Evolutionary conservation across 2,113 vertebrate species (phyloP).

Genomic region (Ciconia stormi): DNA sequence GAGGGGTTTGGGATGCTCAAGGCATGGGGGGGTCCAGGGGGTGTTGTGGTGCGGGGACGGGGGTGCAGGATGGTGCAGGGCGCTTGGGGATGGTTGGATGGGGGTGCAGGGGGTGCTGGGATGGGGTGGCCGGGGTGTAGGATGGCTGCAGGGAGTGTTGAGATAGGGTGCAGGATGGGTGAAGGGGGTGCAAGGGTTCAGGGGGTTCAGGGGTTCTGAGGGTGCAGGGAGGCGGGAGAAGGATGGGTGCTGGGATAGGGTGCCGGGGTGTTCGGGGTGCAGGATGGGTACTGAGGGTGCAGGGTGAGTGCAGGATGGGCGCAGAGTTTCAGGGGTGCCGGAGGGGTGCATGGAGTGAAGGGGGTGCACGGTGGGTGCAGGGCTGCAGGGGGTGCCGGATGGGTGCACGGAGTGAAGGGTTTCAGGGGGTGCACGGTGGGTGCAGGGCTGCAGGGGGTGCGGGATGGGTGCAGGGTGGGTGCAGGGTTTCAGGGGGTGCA

Average conservation of each 20-base stretch:
- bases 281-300: background rate
- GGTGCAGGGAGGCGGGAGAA: background rate
- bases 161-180: too few species aligned
- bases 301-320: background rate
- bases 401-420: too few species aligned
- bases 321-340: background rate
- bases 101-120: background rate
- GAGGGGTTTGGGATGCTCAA: background rate
- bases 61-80: background rate
- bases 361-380: background rate
- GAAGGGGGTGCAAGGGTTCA: too few species aligned
- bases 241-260: background rate
- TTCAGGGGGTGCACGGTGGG: too few species aligned
- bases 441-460: background rate
- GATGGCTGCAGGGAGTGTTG: background rate
- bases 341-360: background rate
- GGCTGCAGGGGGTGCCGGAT: too few species aligned
- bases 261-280: too few species aligned
- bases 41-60: too few species aligned
- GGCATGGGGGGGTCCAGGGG: background rate
- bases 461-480: too few species aligned
- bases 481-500: too few species aligned
- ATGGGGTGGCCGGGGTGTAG: accelerated
- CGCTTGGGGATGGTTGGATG: background rate
- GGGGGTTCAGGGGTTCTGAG: background rate